A percentile compares a stretch with the other conserved stretches of the same genome.
These are phyloP conservation scores for Cylindroiulus punctatus DNA, from an alignment of 2,888 invertebrate genomes.

Conservation along the genomic window DNA sequence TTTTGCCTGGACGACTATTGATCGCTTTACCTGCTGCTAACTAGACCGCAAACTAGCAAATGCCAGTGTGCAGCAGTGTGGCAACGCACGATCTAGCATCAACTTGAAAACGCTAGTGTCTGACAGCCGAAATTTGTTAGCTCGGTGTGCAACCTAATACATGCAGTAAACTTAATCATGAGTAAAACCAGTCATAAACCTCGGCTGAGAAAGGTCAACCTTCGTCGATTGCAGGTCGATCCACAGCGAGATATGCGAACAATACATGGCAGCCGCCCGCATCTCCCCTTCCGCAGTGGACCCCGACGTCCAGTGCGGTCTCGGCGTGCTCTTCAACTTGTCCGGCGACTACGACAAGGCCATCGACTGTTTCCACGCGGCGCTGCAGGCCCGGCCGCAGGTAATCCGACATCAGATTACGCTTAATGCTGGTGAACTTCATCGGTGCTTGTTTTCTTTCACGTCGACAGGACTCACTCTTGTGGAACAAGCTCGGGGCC, in stretches of 20 bases:
- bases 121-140: too few species aligned
- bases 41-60: too few species aligned
- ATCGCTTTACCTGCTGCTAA: too few species aligned
- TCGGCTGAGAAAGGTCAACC: too few species aligned
- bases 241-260: conserved; percentile 76
- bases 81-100: too few species aligned
- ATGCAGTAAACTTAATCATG: too few species aligned
- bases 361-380: conserved; percentile 93
- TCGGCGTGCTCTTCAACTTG: conserved; percentile 95
- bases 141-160: too few species aligned
- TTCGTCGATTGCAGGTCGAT: conserved; percentile 67
- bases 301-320: conserved; percentile 89
- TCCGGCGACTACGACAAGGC: conserved; percentile 95
- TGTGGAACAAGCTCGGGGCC: conserved; percentile 98
- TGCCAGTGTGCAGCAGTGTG: too few species aligned
- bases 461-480: conserved; percentile 79
- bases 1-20: too few species aligned
- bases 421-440: background rate
- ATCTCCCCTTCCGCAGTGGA: conserved; percentile 78
- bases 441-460: conserved; percentile 24
- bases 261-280: conserved; percentile 79
- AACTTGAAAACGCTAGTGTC: too few species aligned
- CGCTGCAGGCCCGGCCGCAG: conserved; percentile 81
- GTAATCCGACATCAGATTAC: conserved; percentile 67
- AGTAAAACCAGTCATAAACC: too few species aligned